Conservation (phyloP, 2,113 vertebrate genomes). For the Lates calcarifer region DNA sequence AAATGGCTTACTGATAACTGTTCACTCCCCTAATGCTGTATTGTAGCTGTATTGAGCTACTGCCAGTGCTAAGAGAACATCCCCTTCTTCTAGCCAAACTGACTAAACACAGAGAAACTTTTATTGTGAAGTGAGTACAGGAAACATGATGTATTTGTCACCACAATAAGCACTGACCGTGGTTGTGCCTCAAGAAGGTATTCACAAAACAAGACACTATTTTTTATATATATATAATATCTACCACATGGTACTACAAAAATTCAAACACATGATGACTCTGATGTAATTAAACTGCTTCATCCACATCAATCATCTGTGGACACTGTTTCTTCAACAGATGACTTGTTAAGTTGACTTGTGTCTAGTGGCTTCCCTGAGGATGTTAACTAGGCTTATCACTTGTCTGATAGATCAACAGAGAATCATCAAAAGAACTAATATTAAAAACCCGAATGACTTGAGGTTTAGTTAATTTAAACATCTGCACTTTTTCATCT, state of each 20-base stretch:
- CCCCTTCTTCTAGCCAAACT: neutral
- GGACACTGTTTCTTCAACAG: neutral
- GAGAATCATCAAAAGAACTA: neutral
- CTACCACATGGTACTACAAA: neutral
- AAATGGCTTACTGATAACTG: neutral
- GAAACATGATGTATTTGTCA: neutral
- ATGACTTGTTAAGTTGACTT: neutral
- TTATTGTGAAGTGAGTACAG: neutral
- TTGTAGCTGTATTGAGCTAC: neutral
- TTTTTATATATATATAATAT: no score
- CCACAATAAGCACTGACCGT: neutral
- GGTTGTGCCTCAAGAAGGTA: neutral
- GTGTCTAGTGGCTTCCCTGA: neutral
- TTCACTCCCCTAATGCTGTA: no score
- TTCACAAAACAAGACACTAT: neutral
- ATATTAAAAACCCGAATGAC: neutral
- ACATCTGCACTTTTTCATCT: neutral
- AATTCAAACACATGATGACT: constrained; percentile 50
- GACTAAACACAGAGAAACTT: neutral
- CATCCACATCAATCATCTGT: constrained; percentile 6
- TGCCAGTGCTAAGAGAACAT: neutral
- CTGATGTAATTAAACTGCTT: neutral
- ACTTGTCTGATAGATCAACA: neutral
- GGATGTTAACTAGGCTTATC: neutral
- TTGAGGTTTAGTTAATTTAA: neutral